Base-by-base conservation (phyloP, 2,888 invertebrate genomes). In the Heliconius erato region DNA sequence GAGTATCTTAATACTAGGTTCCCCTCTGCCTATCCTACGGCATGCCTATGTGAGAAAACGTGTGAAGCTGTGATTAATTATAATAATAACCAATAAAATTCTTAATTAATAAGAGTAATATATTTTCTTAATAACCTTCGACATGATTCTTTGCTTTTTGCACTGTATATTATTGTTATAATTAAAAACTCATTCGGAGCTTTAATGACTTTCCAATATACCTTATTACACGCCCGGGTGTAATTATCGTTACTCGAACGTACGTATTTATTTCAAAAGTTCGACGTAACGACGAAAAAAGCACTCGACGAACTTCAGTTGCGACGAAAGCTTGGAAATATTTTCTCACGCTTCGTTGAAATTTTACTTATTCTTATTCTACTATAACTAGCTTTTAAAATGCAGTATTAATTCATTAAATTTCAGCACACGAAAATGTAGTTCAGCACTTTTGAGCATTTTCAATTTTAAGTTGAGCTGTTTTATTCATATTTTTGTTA, bases 161-260 rank as follows among this genome's bases (percentile, higher is more conserved):
- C 40, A 76, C 59, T 40, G 16, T 49, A 67, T 67, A 54, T 74
- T 74, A 74, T 74, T 74, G 67, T 74, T 67, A 67, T 80, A 80
- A 80, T 80, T 80, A 80, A 80, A 80, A 80, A 68, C 74, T 74
- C 74, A 74, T 80, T 80, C 54, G 74, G n/a, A 74, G 67, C 74
- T 54, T 67, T 80, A 74, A 80, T 84, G 44, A 74, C 63, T 84
- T 81, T 82, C 81, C 82, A 76, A 84, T 80, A 82, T 59, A 79
- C 71, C 76, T 54, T 67, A 72, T 79, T 26, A 82, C 71, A 76
- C 76, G n/a, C 71, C 19, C 76, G 71, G 49, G 76, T 35, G 77
- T 49, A 65, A 79, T 49, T 49, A 76, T 77, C 82, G 80, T 71
- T 80, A 82, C 77, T 82, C 16, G 14, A 40, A 26, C 63, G 72